A percentile compares a stretch with the other conserved stretches of the same genome.
Conservation (phyloP, 2,888 invertebrate genomes). For the Ischnus inquisitorius region DNA sequence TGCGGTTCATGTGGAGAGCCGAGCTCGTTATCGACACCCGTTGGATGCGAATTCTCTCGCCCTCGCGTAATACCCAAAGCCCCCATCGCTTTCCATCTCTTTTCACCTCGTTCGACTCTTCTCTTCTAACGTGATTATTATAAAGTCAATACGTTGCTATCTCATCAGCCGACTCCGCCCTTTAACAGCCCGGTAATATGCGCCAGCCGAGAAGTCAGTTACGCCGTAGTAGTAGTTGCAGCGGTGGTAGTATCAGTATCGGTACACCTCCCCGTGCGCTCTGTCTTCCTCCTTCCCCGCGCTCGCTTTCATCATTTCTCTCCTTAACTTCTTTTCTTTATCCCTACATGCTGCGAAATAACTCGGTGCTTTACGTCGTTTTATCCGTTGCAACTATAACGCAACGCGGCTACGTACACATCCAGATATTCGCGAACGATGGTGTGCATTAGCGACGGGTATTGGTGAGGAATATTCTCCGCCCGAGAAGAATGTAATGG, state of each 20-base stretch:
- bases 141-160: slow-evolving; percentile 86
- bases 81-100: slow-evolving; percentile 66
- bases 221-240: slow-evolving; percentile 80
- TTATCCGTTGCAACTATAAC: slow-evolving; percentile 42
- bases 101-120: slow-evolving; percentile 75
- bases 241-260: slow-evolving; percentile 75
- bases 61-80: slow-evolving; percentile 78
- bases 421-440: slow-evolving; percentile 25
- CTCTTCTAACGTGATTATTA: slow-evolving; percentile 84
- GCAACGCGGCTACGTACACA: slow-evolving; percentile 35
- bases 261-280: slow-evolving; percentile 45
- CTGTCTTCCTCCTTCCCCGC: slow-evolving; percentile 41
- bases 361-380: slow-evolving; percentile 59
- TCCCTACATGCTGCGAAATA: slow-evolving; percentile 61
- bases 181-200: slow-evolving; percentile 85
- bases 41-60: slow-evolving; percentile 78
- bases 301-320: slow-evolving; percentile 54
- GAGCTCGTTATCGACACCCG: slow-evolving; percentile 74
- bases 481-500: slow-evolving; percentile 7
- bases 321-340: slow-evolving; percentile 50
- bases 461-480: slow-evolving; percentile 25
- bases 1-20: background rate
- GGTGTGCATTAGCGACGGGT: slow-evolving; percentile 33
- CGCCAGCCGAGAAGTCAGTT: slow-evolving; percentile 84
- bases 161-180: slow-evolving; percentile 85